Base-by-base conservation (phyloP, 2,888 invertebrate species). In the Drosophila colorata region DNA sequence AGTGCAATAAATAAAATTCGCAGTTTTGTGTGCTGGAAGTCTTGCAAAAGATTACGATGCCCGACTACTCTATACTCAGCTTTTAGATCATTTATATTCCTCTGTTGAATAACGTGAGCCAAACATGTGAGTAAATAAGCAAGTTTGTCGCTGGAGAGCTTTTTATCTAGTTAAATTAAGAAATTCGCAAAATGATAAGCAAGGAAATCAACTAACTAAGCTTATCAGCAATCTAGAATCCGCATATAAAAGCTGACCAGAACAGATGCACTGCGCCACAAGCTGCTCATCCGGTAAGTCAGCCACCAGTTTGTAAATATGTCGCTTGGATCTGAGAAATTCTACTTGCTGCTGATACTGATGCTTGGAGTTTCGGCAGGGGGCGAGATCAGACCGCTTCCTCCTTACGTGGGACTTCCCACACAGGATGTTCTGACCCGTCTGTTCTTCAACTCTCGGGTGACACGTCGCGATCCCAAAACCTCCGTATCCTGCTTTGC, bases 401-500 rank as follows among this genome's bases (percentile, higher is more conserved):
- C 88, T 0, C 88, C 88, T 0, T 61, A 89, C 43, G 72, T 87
- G 63, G 89, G 82, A 4, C 46, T 82, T 25, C 85, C 88, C 44
- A 80, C 75, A 0, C 70, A 78, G 48, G 89, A 90, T 37, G 85
- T 86, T 4, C 68, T 90, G 18, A 80, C 90, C 1, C 78, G 74
- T 4, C 63, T 91, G 20, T 86, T 90, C 56, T 80, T 90, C 11
- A 80, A 64, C 31, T 84, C 90, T 2, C 78, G 79, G n/a, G 66
- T 84, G 18, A 78, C 85, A 1, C 71, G 67, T 6, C 79, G 67
- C 13, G 85, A 90, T 69, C 90, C 90, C 11, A 44, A 47, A n/a
- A 69, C 69, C 0, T 83, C 90, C 8, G 76, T 90, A 51, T 72
- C 77, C 40, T 90, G 90, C 38, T 90, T 90, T 57, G 75, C 73